Conservation (phyloP, 2,113 vertebrate genomes). For the human region DNA sequence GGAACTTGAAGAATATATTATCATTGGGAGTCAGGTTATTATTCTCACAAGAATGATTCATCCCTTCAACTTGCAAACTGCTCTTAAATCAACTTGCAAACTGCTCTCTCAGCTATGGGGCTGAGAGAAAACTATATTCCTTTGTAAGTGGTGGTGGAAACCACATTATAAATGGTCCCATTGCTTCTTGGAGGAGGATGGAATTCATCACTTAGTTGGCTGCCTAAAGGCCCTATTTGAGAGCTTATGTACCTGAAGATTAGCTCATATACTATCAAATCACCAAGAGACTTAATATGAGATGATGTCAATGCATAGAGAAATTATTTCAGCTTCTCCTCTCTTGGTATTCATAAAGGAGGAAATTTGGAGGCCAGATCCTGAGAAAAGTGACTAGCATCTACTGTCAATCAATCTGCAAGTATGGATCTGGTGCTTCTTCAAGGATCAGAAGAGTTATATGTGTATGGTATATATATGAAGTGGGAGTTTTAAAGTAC, state of each 20-base stretch:
- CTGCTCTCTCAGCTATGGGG: neutral
- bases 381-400: neutral
- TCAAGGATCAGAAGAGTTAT: neutral
- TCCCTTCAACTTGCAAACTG: neutral
- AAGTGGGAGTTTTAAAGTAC: too few species aligned
- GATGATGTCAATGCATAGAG: neutral
- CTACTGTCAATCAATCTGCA: neutral
- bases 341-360: neutral
- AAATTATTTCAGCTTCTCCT: neutral
- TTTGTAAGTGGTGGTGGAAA: neutral
- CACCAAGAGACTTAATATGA: neutral
- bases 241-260: neutral
- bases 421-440: neutral
- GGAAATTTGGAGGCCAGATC: neutral
- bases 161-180: neutral
- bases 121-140: neutral
- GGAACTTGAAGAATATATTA: neutral
- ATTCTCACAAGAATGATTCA: neutral
- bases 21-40: neutral
- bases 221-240: neutral
- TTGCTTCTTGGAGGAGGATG: neutral
- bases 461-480: neutral
- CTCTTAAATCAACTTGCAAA: constrained; percentile 8
- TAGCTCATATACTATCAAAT: neutral
- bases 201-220: neutral